Percentiles rank a stretch among this genome's conserved stretches.
phyloP scores from a whole-genome alignment of 2,113 vertebrate species.

The Neoarius graeffei region DNA sequence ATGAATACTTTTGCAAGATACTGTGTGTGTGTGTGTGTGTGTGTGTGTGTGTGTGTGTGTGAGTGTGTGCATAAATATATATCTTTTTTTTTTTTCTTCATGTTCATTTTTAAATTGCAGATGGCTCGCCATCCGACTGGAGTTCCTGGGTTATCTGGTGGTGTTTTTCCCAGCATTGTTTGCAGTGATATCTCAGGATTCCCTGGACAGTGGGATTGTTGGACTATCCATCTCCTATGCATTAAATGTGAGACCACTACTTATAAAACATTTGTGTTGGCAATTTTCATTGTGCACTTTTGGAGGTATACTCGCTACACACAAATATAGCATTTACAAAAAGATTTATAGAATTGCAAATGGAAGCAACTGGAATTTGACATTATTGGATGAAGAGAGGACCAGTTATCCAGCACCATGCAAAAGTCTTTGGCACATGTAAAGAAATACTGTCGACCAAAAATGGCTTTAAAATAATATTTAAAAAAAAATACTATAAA shows the following conservation, averaged over 20 bases:
- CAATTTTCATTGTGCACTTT: not conserved
- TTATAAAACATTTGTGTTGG: not conserved
- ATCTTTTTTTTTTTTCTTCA: not conserved
- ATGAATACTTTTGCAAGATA: too few relatives aligned
- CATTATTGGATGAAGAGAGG: too few relatives aligned
- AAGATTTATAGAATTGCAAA: not conserved
- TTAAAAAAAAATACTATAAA: too few relatives aligned
- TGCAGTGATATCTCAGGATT: conserved; percentile 79
- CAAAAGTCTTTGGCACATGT: too few relatives aligned
- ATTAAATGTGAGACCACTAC: conserved; percentile 80
- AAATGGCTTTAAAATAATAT: too few relatives aligned
- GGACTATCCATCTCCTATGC: conserved; percentile 92
- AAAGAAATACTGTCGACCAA: too few relatives aligned
- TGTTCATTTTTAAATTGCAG: conserved; percentile 61
- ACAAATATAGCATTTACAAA: not conserved
- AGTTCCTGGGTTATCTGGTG: conserved; percentile 86
- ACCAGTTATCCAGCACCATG: too few relatives aligned
- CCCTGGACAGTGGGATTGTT: conserved; percentile 76
- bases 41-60: too few relatives aligned
- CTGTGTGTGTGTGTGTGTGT: too few relatives aligned
- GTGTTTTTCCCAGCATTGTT: conserved; percentile 87
- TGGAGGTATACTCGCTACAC: not conserved
- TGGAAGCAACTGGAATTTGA: not conserved
- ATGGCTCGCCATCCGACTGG: conserved; percentile 92
- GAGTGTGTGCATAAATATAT: too few relatives aligned